These are phyloP conservation scores for Lycocerus yunnanus DNA, from an alignment of 2,888 invertebrate genomes.

Conservation along the genomic window DNA sequence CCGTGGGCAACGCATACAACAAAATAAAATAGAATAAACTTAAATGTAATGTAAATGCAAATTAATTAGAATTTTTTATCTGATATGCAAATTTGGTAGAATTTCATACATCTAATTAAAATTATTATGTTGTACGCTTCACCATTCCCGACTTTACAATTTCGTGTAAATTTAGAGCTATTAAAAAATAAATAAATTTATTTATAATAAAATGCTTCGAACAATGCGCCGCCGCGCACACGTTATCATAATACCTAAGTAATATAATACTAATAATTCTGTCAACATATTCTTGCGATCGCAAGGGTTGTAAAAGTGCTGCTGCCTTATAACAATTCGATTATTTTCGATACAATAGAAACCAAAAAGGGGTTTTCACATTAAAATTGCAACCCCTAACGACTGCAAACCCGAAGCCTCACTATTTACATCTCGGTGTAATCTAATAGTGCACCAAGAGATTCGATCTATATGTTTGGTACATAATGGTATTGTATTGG, in stretches of 20 bases:
- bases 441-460: constrained; percentile 22
- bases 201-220: not conserved
- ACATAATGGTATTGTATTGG: constrained; percentile 45
- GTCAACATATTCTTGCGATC: constrained; percentile 38
- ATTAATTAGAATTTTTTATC: not conserved
- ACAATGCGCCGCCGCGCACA: not conserved
- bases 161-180: not conserved
- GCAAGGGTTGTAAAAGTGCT: constrained; percentile 17
- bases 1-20: not conserved
- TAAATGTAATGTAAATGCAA: constrained; percentile 2
- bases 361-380: constrained; percentile 20
- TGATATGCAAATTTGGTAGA: not conserved
- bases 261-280: constrained; percentile 50
- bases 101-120: constrained; percentile 1
- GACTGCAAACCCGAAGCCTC: constrained; percentile 3
- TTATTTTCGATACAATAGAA: constrained; percentile 39
- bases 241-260: constrained; percentile 30
- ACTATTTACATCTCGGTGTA: constrained; percentile 20
- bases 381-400: constrained; percentile 19
- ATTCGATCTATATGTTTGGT: constrained; percentile 38
- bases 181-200: too few relatives aligned
- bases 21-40: not conserved
- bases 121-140: not conserved
- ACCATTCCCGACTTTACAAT: not conserved
- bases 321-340: constrained; percentile 35